A percentile compares a stretch with the other conserved stretches of the same genome.
Conservation (phyloP, 2,888 invertebrate genomes). For the Rhamnusium bicolor region DNA sequence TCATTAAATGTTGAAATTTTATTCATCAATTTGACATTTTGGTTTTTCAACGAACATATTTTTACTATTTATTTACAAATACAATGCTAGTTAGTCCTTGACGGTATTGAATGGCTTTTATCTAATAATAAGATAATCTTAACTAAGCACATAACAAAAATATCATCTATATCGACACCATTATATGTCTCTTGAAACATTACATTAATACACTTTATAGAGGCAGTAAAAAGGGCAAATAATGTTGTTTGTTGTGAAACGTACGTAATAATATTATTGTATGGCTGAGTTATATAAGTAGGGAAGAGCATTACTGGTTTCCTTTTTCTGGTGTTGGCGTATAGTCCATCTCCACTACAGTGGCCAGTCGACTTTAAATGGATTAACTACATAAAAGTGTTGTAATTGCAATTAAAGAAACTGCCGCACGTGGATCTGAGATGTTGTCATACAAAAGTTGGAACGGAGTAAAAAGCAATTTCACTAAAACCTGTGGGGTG, state of each 20-base stretch:
- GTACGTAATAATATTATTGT: constrained; percentile 8
- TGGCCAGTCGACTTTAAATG: constrained; percentile 63
- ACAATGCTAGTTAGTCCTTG: too few relatives aligned
- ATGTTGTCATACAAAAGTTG: constrained; percentile 62
- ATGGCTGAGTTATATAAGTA: constrained; percentile 18
- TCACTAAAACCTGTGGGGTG: constrained; percentile 62
- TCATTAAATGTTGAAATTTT: too few relatives aligned
- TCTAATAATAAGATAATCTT: too few relatives aligned
- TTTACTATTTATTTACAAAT: too few relatives aligned
- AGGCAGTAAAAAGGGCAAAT: constrained; percentile 5
- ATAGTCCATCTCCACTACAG: constrained; percentile 51
- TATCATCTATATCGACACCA: constrained; percentile 6
- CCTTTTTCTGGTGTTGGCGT: constrained; percentile 37
- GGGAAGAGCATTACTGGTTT: constrained; percentile 16
- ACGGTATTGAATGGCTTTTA: too few relatives aligned
- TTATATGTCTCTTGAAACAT: background rate
- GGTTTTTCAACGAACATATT: too few relatives aligned
- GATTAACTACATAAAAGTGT: constrained; percentile 68
- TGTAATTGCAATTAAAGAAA: constrained; percentile 68
- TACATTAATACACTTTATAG: constrained; percentile 1
- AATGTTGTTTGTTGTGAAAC: constrained; percentile 1
- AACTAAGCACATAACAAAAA: too few relatives aligned
- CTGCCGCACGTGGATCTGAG: constrained; percentile 59
- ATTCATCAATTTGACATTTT: too few relatives aligned
- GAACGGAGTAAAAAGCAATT: constrained; percentile 65